A percentile compares a stretch with the other conserved stretches of the same genome.
Evolutionary conservation across 2,888 invertebrate species (phyloP).

Genomic region (Portevinia maculata): DNA sequence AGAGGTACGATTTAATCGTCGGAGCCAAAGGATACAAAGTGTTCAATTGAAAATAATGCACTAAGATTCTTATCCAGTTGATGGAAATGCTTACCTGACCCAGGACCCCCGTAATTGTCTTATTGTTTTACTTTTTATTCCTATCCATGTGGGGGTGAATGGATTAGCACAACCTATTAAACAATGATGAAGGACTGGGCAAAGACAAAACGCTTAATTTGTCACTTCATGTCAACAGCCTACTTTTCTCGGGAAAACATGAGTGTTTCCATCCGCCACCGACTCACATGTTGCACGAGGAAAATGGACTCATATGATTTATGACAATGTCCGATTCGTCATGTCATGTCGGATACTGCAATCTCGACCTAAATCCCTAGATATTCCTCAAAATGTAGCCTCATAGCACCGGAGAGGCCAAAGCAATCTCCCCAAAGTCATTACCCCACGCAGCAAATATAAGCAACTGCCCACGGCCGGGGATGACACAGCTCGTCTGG

Average conservation of each 20-base stretch:
- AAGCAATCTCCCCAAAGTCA: slow-evolving; percentile 70
- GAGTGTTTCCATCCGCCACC: slow-evolving; percentile 47
- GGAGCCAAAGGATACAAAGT: slow-evolving; percentile 10
- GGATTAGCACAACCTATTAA: neutral
- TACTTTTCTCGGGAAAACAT: slow-evolving; percentile 46
- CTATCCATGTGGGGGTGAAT: neutral
- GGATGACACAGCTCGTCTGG: slow-evolving; percentile 62
- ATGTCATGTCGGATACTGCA: slow-evolving; percentile 67
- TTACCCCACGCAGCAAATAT: slow-evolving; percentile 37
- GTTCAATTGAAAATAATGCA: slow-evolving; percentile 39
- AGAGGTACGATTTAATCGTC: slow-evolving; percentile 10
- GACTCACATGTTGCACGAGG: slow-evolving; percentile 58
- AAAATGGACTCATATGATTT: slow-evolving; percentile 59
- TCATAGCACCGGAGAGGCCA: slow-evolving; percentile 34
- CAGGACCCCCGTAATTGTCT: neutral
- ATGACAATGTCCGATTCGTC: slow-evolving; percentile 64
- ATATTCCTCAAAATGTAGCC: slow-evolving; percentile 47
- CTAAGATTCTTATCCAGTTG: slow-evolving; percentile 4
- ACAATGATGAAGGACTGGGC: neutral
- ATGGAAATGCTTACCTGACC: slow-evolving; percentile 2
- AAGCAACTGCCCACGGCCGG: slow-evolving; percentile 9
- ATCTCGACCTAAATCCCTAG: slow-evolving; percentile 61
- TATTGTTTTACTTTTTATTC: slow-evolving; percentile 1
- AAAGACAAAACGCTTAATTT: slow-evolving; percentile 20
- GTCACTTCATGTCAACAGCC: slow-evolving; percentile 50